A percentile compares a stretch with the other conserved stretches of the same genome.
Evolutionary conservation across 2,797 vertebrate species (phyloP).

Genomic region (Sebastes iracundus): DNA sequence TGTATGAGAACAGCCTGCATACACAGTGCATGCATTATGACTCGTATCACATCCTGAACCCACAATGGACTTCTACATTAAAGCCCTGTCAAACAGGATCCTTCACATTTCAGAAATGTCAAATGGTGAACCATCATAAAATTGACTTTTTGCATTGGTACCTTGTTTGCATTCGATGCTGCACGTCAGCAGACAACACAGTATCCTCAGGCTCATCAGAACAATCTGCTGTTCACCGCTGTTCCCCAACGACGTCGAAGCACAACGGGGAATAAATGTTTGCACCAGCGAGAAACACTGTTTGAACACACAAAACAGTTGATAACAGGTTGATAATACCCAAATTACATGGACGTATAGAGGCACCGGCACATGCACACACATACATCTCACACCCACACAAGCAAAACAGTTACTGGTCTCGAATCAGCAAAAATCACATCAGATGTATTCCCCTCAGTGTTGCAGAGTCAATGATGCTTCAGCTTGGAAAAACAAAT

Average conservation of each 20-base stretch:
- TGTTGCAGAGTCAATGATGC: constrained; percentile 7
- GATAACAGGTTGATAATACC: neutral
- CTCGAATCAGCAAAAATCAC: constrained; percentile 6
- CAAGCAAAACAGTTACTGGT: neutral
- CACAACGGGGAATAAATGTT: constrained; percentile 30
- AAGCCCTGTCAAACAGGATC: neutral
- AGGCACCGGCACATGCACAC: neutral
- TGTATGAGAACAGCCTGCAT: no score
- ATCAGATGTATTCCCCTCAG: constrained; percentile 18
- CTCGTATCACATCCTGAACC: neutral
- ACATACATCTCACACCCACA: neutral
- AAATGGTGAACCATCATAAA: neutral
- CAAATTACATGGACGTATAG: neutral
- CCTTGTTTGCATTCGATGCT: constrained; percentile 38
- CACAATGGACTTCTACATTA: neutral
- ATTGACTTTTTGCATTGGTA: neutral
- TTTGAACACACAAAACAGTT: neutral
- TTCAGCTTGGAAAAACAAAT: constrained; percentile 25
- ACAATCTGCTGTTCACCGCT: constrained; percentile 34
- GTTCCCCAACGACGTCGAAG: constrained; percentile 25
- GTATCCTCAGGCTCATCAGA: constrained; percentile 42
- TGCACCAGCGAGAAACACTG: constrained; percentile 2
- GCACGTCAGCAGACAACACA: constrained; percentile 13
- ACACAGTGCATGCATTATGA: neutral
- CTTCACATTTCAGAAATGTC: neutral